Base-by-base conservation (phyloP, 1,140 invertebrate genomes). In the Heliconius melpomene region DNA sequence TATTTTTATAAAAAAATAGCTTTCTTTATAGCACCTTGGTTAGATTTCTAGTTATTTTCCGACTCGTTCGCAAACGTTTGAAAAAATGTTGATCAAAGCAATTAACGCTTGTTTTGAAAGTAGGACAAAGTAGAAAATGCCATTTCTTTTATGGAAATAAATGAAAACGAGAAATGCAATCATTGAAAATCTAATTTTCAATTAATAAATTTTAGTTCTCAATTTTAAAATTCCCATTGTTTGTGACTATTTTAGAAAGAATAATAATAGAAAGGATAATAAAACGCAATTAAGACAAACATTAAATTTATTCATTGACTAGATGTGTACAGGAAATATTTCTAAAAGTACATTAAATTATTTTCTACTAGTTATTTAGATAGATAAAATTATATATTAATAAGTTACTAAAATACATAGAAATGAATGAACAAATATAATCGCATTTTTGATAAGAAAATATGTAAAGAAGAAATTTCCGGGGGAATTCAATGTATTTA, bases 271-370 rank as follows among this genome's bases (percentile, higher is more conserved):
- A 1, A 29, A 29, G 26, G 26, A 0, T 6, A 83, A 81, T 78
- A 54, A 83, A 84, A 85, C 77, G 78, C 36, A 70, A 72, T 23
- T 74, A 84, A 85, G 81, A 85, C 83, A 87, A 88, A 85, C 81
- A 85, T 82, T 83, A 75, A 79, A 32, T 84, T 87, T 85, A 84
- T 86, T 89, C 82, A 85, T 86, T 84, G 82, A 84, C 82, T 85
- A 86, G 73, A 75, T 83, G 79, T 84, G 79, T 86, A 75, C 70
- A 78, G 38, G 50, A 54, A 75, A 75, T 71, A 79, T 74, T 71
- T 71, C 74, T 77, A 73, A 50, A 66, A 23, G 11, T 26, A 66
- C 23, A 66, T 66, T 29, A 66, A 66, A 29, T 26, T 26, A 66
- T 3, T 29, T 66, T 66, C 57, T 16, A 66, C 23, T 23, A 29